Evolutionary conservation across 2,113 vertebrate species (phyloP).

Genomic region (Benitochromis conjunctus): DNA sequence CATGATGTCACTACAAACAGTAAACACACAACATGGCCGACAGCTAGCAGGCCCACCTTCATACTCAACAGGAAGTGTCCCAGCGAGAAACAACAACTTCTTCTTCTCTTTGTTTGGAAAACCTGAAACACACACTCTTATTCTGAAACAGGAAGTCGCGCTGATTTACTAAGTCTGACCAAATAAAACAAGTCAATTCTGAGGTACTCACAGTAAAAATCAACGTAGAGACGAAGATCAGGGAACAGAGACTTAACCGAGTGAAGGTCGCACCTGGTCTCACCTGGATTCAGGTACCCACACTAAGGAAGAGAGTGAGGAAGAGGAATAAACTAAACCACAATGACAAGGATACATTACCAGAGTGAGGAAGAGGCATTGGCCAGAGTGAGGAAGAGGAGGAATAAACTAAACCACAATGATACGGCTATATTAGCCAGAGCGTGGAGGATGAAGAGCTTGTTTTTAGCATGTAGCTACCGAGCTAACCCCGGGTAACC

Average conservation of each 20-base stretch:
- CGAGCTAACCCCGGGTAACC: background rate
- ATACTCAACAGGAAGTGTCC: conserved; percentile 67
- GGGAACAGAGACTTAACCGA: conserved; percentile 31
- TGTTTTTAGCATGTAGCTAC: background rate
- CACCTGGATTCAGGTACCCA: conserved; percentile 53
- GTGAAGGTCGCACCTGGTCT: conserved; percentile 56
- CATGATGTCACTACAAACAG: background rate
- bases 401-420: too few species aligned
- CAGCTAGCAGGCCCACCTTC: conserved; percentile 45
- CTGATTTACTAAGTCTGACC: background rate
- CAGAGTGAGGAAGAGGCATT: background rate
- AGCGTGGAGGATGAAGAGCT: background rate
- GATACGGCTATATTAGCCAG: background rate
- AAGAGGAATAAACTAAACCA: background rate
- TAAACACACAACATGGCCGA: background rate
- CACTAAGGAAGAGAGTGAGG: conserved; percentile 43
- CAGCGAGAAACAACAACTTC: conserved; percentile 64
- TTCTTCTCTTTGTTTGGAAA: conserved; percentile 66
- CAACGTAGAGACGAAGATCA: conserved; percentile 65
- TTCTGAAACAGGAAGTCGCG: background rate
- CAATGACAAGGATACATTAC: too few species aligned
- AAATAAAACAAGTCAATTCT: background rate
- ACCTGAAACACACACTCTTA: conserved; percentile 33
- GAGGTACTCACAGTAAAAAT: conserved; percentile 70
- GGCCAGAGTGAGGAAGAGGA: background rate